A percentile compares a stretch with the other conserved stretches of the same genome.
These are phyloP conservation scores for Astreopora myriophthalma DNA, from an alignment of 64 coral and sea anemone species.

Conservation along the genomic window DNA sequence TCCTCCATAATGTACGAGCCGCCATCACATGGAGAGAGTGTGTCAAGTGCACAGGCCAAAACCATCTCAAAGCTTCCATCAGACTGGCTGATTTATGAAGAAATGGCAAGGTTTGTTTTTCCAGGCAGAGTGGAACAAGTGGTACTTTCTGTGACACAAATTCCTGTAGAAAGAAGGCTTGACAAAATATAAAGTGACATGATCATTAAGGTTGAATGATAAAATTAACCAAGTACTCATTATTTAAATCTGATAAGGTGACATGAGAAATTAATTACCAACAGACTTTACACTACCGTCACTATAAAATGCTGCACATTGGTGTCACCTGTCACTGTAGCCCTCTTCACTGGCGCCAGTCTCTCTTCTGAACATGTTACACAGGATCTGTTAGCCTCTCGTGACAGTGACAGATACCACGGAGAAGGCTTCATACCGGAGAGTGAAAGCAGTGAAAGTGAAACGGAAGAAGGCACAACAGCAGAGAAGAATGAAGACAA, in stretches of 20 bases:
- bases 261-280: neutral
- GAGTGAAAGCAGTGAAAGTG: constrained; percentile 97
- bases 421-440: constrained; percentile 46
- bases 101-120: constrained; percentile 85
- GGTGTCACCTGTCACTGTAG: constrained; percentile 75
- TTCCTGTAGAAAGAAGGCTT: no score
- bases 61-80: constrained; percentile 73
- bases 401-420: constrained; percentile 60
- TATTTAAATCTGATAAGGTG: no score
- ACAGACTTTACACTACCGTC: constrained; percentile 83
- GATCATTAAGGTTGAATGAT: no score
- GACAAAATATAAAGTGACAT: no score
- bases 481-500: constrained; percentile 71
- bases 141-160: neutral
- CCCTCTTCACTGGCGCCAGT: constrained; percentile 82
- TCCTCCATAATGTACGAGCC: constrained; percentile 79
- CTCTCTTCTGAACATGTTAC: constrained; percentile 87
- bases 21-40: constrained; percentile 53
- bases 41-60: constrained; percentile 59
- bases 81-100: constrained; percentile 99
- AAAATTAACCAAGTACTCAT: no score
- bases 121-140: no score
- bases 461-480: constrained; percentile 53
- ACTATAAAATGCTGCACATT: constrained; percentile 89
- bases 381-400: constrained; percentile 47